phyloP scores from a whole-genome alignment of 1,140 invertebrate genomes.

The Papilio helenus region DNA sequence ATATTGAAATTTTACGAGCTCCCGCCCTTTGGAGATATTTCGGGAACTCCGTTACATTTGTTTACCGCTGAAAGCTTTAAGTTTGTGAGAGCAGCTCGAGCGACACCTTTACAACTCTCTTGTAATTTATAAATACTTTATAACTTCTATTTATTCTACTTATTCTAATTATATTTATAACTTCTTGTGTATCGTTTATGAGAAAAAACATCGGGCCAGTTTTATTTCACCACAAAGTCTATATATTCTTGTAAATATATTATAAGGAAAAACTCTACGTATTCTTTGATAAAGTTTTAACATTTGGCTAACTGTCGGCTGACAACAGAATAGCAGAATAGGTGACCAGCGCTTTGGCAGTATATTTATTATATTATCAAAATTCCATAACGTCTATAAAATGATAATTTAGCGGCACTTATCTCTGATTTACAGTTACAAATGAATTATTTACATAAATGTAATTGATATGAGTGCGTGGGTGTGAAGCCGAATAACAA shows the following conservation, averaged over 20 bases:
- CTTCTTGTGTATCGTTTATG: conserved; percentile 12
- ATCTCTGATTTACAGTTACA: conserved; percentile 7
- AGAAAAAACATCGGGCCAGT: not conserved
- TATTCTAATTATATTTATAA: too few relatives aligned
- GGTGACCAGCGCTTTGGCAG: not conserved
- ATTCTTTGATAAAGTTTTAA: not conserved
- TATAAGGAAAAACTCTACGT: not conserved
- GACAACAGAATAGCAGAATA: not conserved
- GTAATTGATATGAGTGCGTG: conserved; percentile 33
- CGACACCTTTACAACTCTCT: conserved; percentile 20
- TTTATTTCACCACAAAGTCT: not conserved
- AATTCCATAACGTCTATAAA: conserved; percentile 30
- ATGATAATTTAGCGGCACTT: conserved; percentile 31
- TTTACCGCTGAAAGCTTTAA: conserved; percentile 34
- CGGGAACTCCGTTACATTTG: conserved; percentile 25
- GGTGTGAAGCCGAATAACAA: conserved; percentile 9
- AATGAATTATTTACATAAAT: conserved; percentile 38
- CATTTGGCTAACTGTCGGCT: too few relatives aligned
- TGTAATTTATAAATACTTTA: conserved; percentile 32
- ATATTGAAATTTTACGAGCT: conserved; percentile 65
- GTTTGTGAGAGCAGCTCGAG: conserved; percentile 26
- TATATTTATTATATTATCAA: not conserved
- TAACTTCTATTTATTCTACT: too few relatives aligned
- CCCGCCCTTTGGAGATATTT: conserved; percentile 41
- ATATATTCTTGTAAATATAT: not conserved